These are phyloP conservation scores for Thyatira batis DNA, from an alignment of 2,888 invertebrate genomes.

Conservation along the genomic window DNA sequence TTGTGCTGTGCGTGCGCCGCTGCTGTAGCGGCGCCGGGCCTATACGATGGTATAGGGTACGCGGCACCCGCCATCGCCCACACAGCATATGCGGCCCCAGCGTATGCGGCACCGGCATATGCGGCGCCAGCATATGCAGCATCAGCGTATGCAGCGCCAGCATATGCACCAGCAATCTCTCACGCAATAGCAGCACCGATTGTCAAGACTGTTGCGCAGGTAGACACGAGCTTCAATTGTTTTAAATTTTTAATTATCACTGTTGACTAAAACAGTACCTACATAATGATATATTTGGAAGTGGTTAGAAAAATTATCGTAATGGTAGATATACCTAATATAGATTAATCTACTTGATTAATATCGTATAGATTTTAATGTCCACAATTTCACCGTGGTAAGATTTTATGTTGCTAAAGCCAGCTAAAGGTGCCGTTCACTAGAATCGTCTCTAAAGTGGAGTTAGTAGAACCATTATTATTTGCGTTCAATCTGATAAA, in stretches of 20 bases:
- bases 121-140: constrained; percentile 16
- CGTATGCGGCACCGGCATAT: constrained; percentile 11
- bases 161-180: constrained; percentile 20
- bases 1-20: constrained; percentile 67
- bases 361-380: too few relatives aligned
- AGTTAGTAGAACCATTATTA: too few relatives aligned
- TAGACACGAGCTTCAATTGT: constrained; percentile 26
- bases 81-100: constrained; percentile 13
- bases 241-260: constrained; percentile 6
- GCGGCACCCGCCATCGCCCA: constrained; percentile 22
- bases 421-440: too few relatives aligned
- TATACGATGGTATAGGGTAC: constrained; percentile 44
- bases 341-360: too few relatives aligned
- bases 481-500: not conserved
- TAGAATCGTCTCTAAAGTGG: too few relatives aligned
- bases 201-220: constrained; percentile 49
- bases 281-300: too few relatives aligned
- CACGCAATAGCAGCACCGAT: constrained; percentile 40
- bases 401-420: too few relatives aligned
- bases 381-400: too few relatives aligned
- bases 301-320: too few relatives aligned
- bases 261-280: too few relatives aligned
- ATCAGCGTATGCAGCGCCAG: constrained; percentile 25
- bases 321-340: too few relatives aligned
- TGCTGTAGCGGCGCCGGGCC: constrained; percentile 59